Percentiles rank a stretch among this genome's conserved stretches.
These are phyloP conservation scores for Hippotragus niger DNA, from an alignment of 2,113 vertebrate genomes.

Conservation along the genomic window DNA sequence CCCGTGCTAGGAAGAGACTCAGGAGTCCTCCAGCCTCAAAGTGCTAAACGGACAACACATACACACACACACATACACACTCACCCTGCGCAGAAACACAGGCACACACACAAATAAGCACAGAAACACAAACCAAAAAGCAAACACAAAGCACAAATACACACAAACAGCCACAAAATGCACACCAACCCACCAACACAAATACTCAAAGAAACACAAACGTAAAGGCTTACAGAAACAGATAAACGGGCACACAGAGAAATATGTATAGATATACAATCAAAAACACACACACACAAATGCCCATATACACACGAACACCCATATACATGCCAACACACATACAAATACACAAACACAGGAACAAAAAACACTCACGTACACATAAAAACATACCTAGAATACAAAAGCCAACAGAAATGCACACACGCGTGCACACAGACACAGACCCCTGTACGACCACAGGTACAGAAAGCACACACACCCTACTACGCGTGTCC, in stretches of 20 bases:
- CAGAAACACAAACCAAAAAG: neutral
- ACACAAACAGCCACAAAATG: neutral
- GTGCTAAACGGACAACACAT: neutral
- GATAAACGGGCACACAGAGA: rapidly evolving
- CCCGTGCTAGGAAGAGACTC: neutral
- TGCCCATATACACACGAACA: neutral
- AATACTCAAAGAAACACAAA: neutral
- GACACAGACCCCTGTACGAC: neutral
- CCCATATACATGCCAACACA: neutral
- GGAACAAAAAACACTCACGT: neutral
- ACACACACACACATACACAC: neutral
- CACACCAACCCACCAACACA: neutral
- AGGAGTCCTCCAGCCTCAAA: neutral
- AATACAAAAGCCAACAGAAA: neutral
- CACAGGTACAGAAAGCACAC: neutral
- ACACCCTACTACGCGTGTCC: rapidly evolving
- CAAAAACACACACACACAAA: neutral
- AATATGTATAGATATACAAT: neutral
- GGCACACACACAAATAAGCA: neutral
- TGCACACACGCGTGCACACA: rapidly evolving
- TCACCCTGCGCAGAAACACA: neutral
- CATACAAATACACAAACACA: too few species aligned
- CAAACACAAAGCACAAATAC: neutral
- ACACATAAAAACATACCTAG: neutral
- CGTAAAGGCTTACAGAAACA: neutral